phyloP scores from a whole-genome alignment of 1,140 invertebrate species.

The Cydia pomonella region DNA sequence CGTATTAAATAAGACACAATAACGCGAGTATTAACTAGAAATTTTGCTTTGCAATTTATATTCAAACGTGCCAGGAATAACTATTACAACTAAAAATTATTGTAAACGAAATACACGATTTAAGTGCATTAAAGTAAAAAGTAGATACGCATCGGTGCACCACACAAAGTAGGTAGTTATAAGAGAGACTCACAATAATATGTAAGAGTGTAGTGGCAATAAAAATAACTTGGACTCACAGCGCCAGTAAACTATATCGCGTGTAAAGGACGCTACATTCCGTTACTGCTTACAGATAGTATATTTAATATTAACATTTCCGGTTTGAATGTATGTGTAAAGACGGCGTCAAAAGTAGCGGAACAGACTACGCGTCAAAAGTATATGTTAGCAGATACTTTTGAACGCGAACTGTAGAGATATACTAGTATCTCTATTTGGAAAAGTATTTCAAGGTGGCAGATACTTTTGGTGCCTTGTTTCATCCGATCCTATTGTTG shows the following conservation, averaged over 20 bases:
- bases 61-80: no score
- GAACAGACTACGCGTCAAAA: no score
- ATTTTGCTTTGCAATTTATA: no score
- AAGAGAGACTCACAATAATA: constrained; percentile 19
- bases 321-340: background rate
- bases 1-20: background rate
- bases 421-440: no score
- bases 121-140: constrained; percentile 13
- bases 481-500: no score
- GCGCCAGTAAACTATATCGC: constrained; percentile 11
- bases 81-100: no score
- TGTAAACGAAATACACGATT: background rate
- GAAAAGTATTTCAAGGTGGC: no score
- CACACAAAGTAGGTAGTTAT: constrained; percentile 16
- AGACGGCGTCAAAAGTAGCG: no score
- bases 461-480: no score
- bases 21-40: background rate
- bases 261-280: constrained; percentile 16
- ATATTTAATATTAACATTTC: constrained; percentile 13
- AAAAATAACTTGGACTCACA: constrained; percentile 19
- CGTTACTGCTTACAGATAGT: constrained; percentile 18
- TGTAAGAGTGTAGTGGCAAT: constrained; percentile 11
- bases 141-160: background rate
- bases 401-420: no score
- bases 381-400: no score